A percentile compares a stretch with the other conserved stretches of the same genome.
Conservation (phyloP, 2,113 vertebrate species). For the human region DNA sequence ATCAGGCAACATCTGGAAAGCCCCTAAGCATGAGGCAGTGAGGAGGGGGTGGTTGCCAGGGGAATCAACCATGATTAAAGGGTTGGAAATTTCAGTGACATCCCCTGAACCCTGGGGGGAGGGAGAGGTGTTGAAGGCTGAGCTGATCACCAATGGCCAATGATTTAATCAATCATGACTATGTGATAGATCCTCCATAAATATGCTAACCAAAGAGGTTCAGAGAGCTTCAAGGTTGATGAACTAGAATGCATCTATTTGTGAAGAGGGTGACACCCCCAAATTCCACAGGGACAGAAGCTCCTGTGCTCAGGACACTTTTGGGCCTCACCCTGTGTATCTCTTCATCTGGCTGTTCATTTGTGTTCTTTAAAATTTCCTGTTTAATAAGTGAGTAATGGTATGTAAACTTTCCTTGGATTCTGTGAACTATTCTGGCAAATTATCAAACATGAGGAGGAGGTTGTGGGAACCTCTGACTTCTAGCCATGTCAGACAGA, state of each 20-base stretch:
- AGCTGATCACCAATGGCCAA: neutral
- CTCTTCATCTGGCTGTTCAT: neutral
- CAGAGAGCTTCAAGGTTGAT: neutral
- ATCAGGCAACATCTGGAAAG: neutral
- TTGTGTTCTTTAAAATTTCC: neutral
- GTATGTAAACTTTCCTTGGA: neutral
- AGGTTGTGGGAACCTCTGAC: neutral
- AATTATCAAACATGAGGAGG: neutral
- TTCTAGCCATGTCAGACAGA: neutral
- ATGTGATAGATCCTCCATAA: neutral
- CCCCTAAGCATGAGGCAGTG: neutral
- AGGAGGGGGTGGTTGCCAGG: too few relatives aligned
- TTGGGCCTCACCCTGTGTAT: too few relatives aligned
- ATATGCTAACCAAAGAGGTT: neutral
- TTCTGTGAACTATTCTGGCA: neutral
- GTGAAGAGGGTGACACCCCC: neutral
- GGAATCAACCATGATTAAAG: neutral
- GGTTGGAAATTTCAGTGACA: neutral
- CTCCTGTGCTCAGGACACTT: neutral
- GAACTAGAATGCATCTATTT: neutral
- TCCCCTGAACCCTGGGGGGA: neutral
- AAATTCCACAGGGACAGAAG: neutral
- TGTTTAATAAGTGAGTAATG: neutral
- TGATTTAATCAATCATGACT: neutral
- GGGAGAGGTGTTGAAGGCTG: neutral